Evolutionary conservation across 2,888 invertebrate genomes (phyloP).

Genomic region (Stegana nigrithorax): DNA sequence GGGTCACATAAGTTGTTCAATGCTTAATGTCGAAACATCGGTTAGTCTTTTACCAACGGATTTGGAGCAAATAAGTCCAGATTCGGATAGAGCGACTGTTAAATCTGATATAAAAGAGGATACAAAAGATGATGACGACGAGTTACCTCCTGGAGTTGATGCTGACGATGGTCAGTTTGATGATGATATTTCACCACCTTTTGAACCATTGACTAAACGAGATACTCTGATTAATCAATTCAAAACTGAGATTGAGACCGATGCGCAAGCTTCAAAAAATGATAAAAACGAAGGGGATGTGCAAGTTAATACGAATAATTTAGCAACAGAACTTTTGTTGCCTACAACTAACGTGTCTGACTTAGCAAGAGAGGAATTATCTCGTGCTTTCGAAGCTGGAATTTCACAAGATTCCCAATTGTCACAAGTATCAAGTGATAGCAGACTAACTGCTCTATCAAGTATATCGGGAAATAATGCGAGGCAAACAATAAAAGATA

Average conservation of each 20-base stretch:
- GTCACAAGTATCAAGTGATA: conserved; percentile 75
- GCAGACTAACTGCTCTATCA: conserved; percentile 58
- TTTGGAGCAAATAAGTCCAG: conserved; percentile 84
- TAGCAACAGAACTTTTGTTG: too few relatives aligned
- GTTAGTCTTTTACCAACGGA: conserved; percentile 76
- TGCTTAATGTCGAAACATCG: conserved; percentile 65
- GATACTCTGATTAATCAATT: conserved; percentile 62
- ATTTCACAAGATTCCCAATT: conserved; percentile 73
- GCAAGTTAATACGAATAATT: too few relatives aligned
- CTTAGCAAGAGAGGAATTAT: conserved; percentile 47
- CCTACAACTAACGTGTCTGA: too few relatives aligned
- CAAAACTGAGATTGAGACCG: conserved; percentile 35
- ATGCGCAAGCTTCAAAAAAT: too few relatives aligned
- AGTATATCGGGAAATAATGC: conserved; percentile 71
- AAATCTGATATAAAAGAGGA: conserved; percentile 63
- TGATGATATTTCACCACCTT: conserved; percentile 76
- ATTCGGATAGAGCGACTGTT: conserved; percentile 75
- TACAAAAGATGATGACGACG: conserved; percentile 59
- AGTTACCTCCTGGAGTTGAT: conserved; percentile 55
- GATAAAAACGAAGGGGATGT: neutral
- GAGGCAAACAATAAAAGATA: conserved; percentile 68
- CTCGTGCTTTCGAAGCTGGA: conserved; percentile 62
- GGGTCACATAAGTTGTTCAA: conserved; percentile 43
- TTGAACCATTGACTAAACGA: conserved; percentile 73
- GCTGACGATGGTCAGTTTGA: conserved; percentile 61